phyloP scores from a whole-genome alignment of 1,140 invertebrate species.

The Orchesella cincta region DNA sequence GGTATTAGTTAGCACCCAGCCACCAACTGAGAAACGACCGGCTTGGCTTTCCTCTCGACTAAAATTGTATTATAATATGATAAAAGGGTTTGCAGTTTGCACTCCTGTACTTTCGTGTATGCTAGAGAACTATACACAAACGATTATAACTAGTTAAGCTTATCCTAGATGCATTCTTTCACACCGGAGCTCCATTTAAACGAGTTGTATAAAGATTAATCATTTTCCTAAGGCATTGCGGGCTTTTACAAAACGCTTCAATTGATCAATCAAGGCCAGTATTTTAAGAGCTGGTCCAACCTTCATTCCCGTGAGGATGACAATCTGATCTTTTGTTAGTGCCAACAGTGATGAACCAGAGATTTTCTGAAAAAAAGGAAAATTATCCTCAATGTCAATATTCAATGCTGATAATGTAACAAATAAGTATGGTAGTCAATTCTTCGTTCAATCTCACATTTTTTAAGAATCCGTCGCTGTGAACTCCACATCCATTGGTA shows the following conservation, averaged over 20 bases:
- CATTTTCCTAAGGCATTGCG: conserved; percentile 39
- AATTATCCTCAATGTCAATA: no score
- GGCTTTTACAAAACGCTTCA: conserved; percentile 76
- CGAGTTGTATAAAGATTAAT: no score
- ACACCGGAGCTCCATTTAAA: no score
- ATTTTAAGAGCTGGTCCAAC: conserved; percentile 92
- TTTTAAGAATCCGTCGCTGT: conserved; percentile 81
- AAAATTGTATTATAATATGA: no score
- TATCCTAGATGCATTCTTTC: no score
- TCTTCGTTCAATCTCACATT: conserved; percentile 58
- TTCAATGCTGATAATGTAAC: conserved; percentile 21
- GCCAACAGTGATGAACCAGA: conserved; percentile 77
- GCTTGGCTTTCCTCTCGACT: no score
- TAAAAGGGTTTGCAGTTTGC: no score
- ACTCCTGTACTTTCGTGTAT: no score
- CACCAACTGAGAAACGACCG: no score
- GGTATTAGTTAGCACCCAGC: no score
- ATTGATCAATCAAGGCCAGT: conserved; percentile 82
- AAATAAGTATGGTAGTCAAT: not conserved
- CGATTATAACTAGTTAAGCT: no score
- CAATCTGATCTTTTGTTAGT: conserved; percentile 84
- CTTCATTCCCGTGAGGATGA: conserved; percentile 86
- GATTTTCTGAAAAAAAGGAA: conserved; percentile 64
- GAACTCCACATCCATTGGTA: conserved; percentile 84
- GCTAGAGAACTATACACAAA: no score